Evolutionary conservation across 2,888 invertebrate genomes (phyloP), one percentile per base, ranked within the genome.

Genomic region (Agrilus cyanescens): DNA sequence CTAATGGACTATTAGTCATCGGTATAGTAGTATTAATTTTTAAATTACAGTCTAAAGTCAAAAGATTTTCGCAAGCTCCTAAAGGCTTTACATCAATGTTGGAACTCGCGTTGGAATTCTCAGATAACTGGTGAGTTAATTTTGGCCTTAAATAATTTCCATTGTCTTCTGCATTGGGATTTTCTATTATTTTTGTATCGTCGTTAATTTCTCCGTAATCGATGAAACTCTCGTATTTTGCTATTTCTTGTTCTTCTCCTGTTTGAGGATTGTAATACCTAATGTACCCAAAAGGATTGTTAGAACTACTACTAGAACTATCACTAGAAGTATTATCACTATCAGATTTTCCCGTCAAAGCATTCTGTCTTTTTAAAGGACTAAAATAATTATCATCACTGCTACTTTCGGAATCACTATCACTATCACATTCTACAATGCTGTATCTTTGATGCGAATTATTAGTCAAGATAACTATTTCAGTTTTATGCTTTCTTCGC

Each of bases 61-160:
- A 71, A 48, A 83, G 65, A 68, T 83, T 76, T 61, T 82, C 82
- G 58, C 78, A 82, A 8, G 79, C 80, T 65, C 74, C 72, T 50
- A 76, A 76, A 13, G 67, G 67, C 40, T 69, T 73, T 2, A 66
- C 60, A 4, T 73, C 72, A 53, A 75, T 75, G 52, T 75, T 74
- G 36, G 75, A 75, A 55, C 73, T 70, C 13, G 74, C 72, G 60
- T 78, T 75, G 47, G 81, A 81, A 62, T 73, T 73, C 63, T 78
- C 63, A 1, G 76, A 56, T 12, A 46, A 47, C 50, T 64, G 62
- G 18, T 56, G 53, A 34, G 55, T 38, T 34, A 72, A 52, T 47
- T 71, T 62, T 25, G 25, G 25, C 10, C 25, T 8, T 25, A 25
- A 25, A 25, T 25, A 10, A 10, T 25, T 25, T 10, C 25, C 25